Evolutionary conservation across 2,113 vertebrate genomes (phyloP), one percentile per base, ranked within the genome.

Genomic region (Halichoeres trimaculatus): DNA sequence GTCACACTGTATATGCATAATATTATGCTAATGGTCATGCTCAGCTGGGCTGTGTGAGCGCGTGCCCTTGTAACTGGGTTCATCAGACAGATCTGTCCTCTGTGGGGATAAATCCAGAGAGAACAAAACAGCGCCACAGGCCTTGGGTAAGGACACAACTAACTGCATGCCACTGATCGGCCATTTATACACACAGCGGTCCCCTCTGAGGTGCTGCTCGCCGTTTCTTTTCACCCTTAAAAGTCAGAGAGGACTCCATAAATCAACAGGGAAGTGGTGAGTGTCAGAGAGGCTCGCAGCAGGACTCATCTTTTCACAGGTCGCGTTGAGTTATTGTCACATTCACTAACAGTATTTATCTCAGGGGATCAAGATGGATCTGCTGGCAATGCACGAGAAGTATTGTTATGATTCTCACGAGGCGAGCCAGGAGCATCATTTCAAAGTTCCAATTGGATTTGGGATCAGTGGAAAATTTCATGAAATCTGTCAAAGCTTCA

Each of bases 11-110:
- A 53, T 60, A 72, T 78, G 67, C 73, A 59, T 61, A 74, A 60
- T 53, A 75, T 75, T 87, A 85, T 85, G 79, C 61, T 70, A 80
- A 87, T 85, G 47, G 76, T 61, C 75, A 78, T 10, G 50, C 82
- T 67, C 73, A n/a, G 24, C n/a, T 83, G 58, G 50, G 19, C 72
- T 75, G 57, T 78, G 35, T 66, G 54, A 73, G 61, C 1, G 3
- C 50, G 17, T 56, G 81, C 63, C 84, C 78, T 85, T 84, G 74
- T 55, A 78, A 35, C 48, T 54, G 59, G 78, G 73, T 82, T 81
- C 78, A 36, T 74, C 51, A 47, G 74, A 74, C 53, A 63, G 73
- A 45, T 36, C 62, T 34, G 72, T 56, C 67, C 48, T 79, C 64
- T 58, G 51, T 61, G 68, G 61, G 43, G 62, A 81, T 70, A 60